Percentiles rank a stretch among this genome's conserved stretches.
Evolutionary conservation across 2,113 vertebrate genomes (phyloP).

Genomic region (Bubo scandiacus): DNA sequence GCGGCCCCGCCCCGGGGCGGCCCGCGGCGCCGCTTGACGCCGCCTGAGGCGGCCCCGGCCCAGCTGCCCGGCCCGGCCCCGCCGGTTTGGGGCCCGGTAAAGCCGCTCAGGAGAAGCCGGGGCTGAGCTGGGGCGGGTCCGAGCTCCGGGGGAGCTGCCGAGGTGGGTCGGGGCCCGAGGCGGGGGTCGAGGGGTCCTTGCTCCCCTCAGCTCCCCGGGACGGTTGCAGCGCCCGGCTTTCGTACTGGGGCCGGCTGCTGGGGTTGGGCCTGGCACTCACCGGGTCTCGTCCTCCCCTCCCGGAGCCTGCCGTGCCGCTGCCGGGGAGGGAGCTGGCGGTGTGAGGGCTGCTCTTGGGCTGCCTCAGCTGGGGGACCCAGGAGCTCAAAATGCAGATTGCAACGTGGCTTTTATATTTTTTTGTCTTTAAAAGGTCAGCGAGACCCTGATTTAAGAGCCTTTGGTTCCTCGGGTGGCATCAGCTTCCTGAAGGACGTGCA

Average conservation of each 20-base stretch:
- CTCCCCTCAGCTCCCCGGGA: too few relatives aligned
- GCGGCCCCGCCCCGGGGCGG: neutral
- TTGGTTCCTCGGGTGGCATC: neutral
- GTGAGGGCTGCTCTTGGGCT: neutral
- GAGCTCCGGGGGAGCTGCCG: neutral
- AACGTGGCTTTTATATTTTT: neutral
- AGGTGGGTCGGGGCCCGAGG: neutral
- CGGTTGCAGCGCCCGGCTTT: neutral
- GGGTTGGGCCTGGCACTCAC: neutral
- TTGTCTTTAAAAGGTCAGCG: neutral
- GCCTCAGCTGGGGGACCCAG: neutral
- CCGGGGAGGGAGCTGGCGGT: too few relatives aligned
- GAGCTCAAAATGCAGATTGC: neutral
- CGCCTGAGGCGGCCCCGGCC: neutral
- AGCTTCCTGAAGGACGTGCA: fast-evolving
- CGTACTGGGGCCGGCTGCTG: too few relatives aligned
- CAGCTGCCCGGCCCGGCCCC: too few relatives aligned
- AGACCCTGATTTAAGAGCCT: neutral
- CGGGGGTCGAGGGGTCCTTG: too few relatives aligned
- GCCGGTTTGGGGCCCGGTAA: neutral
- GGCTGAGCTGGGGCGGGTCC: neutral
- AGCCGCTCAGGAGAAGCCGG: neutral
- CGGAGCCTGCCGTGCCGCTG: too few relatives aligned
- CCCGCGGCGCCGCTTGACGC: neutral
- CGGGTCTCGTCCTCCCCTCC: too few relatives aligned